These are phyloP conservation scores for Hippoglossus stenolepis DNA, from an alignment of 2,113 vertebrate species.

Conservation along the genomic window DNA sequence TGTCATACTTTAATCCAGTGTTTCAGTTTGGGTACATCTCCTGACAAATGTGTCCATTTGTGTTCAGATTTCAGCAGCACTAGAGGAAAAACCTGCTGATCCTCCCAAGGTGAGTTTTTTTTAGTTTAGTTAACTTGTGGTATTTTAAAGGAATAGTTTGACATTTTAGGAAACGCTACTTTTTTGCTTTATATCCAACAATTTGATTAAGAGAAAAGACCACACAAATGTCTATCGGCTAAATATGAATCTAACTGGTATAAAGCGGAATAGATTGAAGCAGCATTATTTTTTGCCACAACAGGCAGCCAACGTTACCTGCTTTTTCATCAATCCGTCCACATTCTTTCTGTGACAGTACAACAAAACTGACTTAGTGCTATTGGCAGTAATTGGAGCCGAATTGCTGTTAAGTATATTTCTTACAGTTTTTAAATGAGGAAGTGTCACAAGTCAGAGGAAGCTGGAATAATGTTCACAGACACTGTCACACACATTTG, in stretches of 20 bases:
- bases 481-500: background rate
- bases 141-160: background rate
- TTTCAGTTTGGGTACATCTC: background rate
- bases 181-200: too few species aligned
- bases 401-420: background rate
- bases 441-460: slow-evolving; percentile 31
- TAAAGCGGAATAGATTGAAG: too few species aligned
- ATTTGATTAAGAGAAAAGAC: too few species aligned
- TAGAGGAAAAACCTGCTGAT: slow-evolving; percentile 80
- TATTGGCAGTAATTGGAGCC: background rate
- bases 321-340: too few species aligned
- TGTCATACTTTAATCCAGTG: background rate
- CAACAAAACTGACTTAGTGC: too few species aligned
- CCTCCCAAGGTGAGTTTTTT: slow-evolving; percentile 80
- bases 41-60: background rate
- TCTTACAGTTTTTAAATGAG: slow-evolving; percentile 15
- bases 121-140: too few species aligned
- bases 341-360: background rate
- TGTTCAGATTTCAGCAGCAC: slow-evolving; percentile 86
- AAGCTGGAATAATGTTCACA: background rate
- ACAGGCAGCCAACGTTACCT: background rate
- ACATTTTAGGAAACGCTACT: too few species aligned
- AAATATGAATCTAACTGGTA: too few species aligned
- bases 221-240: too few species aligned
- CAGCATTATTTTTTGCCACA: too few species aligned